phyloP scores from a whole-genome alignment of 2,797 vertebrate species.

The Lacerta bilineata region DNA sequence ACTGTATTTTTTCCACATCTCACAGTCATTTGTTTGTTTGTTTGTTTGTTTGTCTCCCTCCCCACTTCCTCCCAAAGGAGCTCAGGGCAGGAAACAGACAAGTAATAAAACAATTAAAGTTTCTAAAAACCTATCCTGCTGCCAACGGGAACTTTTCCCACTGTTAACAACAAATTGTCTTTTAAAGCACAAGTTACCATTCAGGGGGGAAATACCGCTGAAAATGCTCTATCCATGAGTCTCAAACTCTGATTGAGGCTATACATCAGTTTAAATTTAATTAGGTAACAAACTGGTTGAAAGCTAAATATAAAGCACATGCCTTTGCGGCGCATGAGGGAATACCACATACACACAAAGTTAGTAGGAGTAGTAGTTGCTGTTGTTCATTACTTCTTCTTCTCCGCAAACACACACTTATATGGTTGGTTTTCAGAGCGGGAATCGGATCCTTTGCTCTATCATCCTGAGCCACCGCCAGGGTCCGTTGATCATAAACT shows the following conservation, averaged over 20 bases:
- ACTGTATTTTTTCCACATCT: neutral
- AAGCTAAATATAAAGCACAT: neutral
- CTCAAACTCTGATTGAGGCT: neutral
- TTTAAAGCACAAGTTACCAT: neutral
- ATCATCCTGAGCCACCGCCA: slow-evolving; percentile 88
- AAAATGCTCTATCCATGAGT: no score
- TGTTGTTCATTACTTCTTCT: neutral
- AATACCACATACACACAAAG: neutral
- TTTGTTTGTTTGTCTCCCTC: no score
- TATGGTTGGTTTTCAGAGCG: slow-evolving; percentile 80
- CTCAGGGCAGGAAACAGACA: no score
- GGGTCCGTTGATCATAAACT: slow-evolving; percentile 88
- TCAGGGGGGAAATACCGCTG: neutral
- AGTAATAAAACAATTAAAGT: no score
- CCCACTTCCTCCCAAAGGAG: no score
- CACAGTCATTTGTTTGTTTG: no score
- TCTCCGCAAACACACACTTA: neutral
- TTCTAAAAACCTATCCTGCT: no score
- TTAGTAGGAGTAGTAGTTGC: neutral
- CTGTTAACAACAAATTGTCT: neutral
- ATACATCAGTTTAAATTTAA: slow-evolving; percentile 12
- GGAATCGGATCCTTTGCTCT: slow-evolving; percentile 86
- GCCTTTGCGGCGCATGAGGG: no score
- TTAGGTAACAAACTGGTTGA: neutral
- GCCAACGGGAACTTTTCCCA: no score